Percentiles rank a stretch among this genome's conserved stretches.
Evolutionary conservation across 2,888 invertebrate species (phyloP).

Genomic region (Scaptomyza flava): DNA sequence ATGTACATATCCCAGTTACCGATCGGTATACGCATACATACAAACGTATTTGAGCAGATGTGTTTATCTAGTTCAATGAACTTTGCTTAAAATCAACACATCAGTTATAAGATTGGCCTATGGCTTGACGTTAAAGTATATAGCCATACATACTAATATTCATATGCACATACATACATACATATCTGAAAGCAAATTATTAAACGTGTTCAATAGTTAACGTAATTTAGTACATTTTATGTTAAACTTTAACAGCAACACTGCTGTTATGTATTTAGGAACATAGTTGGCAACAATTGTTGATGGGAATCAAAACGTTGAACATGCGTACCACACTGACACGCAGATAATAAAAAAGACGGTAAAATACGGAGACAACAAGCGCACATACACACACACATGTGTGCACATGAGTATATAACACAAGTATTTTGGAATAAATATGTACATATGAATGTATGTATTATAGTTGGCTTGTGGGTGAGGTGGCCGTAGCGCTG

Average conservation of each 20-base stretch:
- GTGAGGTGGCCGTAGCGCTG: conserved; percentile 55
- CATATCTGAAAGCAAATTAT: neutral
- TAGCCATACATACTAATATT: neutral
- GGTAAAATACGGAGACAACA: conserved; percentile 13
- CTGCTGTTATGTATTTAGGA: neutral
- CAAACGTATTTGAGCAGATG: conserved; percentile 62
- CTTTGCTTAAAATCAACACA: conserved; percentile 23
- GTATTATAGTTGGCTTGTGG: conserved; percentile 41
- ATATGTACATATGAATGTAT: neutral
- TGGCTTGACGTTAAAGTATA: conserved; percentile 1
- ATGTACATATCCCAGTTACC: conserved; percentile 44
- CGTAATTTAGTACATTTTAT: neutral
- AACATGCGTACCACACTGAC: conserved; percentile 36
- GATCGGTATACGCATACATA: conserved; percentile 38
- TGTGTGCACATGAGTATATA: conserved; percentile 15
- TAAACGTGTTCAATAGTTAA: conserved; percentile 1
- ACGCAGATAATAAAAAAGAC: conserved; percentile 12
- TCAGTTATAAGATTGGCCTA: conserved; percentile 24
- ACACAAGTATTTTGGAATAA: neutral
- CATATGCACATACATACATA: neutral
- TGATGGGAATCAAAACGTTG: conserved; percentile 23
- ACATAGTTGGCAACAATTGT: conserved; percentile 47
- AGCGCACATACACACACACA: neutral
- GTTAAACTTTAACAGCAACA: neutral
- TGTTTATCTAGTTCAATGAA: conserved; percentile 62